Base-by-base conservation (phyloP, 2,797 vertebrate genomes). In the Phataginus tetradactyla region DNA sequence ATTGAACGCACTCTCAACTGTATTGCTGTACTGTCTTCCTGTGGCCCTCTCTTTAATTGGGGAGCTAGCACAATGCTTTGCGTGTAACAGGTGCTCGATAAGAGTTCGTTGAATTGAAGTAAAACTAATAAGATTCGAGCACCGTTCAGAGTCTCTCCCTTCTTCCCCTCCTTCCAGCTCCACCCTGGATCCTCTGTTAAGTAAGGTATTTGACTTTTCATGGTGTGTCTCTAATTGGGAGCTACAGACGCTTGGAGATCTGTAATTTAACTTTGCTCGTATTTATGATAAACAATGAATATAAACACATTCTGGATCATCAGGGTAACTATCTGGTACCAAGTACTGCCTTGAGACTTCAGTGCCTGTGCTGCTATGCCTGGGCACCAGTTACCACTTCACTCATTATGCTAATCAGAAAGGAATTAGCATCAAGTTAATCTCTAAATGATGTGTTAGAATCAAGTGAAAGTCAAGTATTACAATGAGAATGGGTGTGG, bases 221-320 rank as follows among this genome's bases (percentile, higher is more conserved):
- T 74, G 42, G 25, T 75, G 10, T 86, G 37, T 94, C 25, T 88
- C 74, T 49, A 34, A 0, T 34, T 71, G n/a, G 25, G 57, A 93
- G 32, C 55, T 77, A 86, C 57, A 84, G 37, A 55, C 2, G 8
- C 55, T 89, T 87, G 27, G 11, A 78, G 32, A 91, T 8, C 23
- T 21, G 18, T 39, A 68, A 61, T 75, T 72, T 37, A 72, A 17
- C 25, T 51, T n/a, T 86, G n/a, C 49, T 85, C 29, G 53, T 53
- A 42, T 93, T 93, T 93, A 51, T 85, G 42, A 72, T 39, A 71
- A 66, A 49, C 81, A 74, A 45, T 61, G 32, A 95, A 81, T 64
- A 61, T n/a, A 42, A 86, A 68, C 71, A 80, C 81, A 68, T 45
- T 75, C 59, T 94, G 81, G 64, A 29, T 72, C 61, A 45, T 17